Percentiles rank a stretch among this genome's conserved stretches.
phyloP scores from a whole-genome alignment of 2,113 vertebrate genomes.

The Callipepla squamata region DNA sequence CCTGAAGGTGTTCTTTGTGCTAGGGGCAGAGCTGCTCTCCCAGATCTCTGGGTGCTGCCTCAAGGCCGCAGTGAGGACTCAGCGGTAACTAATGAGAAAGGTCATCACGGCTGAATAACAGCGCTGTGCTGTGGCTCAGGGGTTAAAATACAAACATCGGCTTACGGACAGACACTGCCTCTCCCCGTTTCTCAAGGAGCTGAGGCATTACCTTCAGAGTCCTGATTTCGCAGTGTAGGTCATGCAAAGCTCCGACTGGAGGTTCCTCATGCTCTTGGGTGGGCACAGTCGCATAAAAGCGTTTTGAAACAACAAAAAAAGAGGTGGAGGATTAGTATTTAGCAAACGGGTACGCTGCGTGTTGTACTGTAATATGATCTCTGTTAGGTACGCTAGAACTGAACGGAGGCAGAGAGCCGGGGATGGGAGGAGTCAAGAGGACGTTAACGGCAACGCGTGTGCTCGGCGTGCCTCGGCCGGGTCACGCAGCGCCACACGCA shows the following conservation, averaged over 20 bases:
- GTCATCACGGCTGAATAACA: neutral
- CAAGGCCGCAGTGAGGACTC: neutral
- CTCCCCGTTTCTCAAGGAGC: neutral
- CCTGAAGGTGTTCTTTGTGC: neutral
- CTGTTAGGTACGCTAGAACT: neutral
- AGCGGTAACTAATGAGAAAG: neutral
- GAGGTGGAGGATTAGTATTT: neutral
- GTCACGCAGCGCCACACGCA: fast-evolving
- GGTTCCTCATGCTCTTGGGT: conserved; percentile 73
- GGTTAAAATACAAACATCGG: neutral
- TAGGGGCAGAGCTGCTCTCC: neutral
- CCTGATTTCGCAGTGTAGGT: conserved; percentile 81
- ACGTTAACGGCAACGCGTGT: neutral
- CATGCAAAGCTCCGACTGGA: conserved; percentile 76
- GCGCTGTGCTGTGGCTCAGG: neutral
- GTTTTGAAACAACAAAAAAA: neutral
- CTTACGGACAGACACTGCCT: neutral
- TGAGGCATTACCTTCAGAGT: conserved; percentile 82
- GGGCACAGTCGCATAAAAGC: neutral
- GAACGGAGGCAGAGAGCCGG: too few relatives aligned
- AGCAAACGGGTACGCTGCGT: neutral
- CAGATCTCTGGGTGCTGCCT: neutral
- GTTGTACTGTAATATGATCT: neutral
- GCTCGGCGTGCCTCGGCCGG: fast-evolving
- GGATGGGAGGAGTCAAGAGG: neutral